phyloP scores from a whole-genome alignment of 2,113 vertebrate species.

The Xyliphius kryptos region DNA sequence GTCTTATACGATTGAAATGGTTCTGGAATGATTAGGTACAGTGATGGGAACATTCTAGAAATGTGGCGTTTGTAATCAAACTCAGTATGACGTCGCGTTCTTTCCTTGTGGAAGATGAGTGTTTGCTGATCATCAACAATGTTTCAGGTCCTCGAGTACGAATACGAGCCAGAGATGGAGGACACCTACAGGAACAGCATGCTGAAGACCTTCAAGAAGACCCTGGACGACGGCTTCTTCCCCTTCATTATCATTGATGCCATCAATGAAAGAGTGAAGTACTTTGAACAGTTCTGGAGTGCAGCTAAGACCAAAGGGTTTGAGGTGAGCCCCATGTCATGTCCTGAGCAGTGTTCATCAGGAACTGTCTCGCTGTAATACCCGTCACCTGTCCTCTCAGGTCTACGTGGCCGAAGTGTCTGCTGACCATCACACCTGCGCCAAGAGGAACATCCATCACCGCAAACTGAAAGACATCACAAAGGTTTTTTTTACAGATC shows the following conservation, averaged over 20 bases:
- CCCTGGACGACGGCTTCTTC: conserved; percentile 95
- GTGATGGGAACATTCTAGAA: no score
- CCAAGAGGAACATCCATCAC: conserved; percentile 91
- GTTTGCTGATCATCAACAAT: no score
- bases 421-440: conserved; percentile 87
- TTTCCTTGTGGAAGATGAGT: no score
- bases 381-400: no score
- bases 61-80: no score
- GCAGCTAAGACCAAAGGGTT: conserved; percentile 98
- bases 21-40: no score
- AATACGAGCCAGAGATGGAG: conserved; percentile 97
- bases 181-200: conserved; percentile 93
- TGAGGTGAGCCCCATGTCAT: conserved; percentile 71
- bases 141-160: conserved; percentile 86
- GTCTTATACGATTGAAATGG: no score
- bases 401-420: conserved; percentile 97
- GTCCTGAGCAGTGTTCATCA: no score
- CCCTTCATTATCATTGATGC: conserved; percentile 97
- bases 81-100: no score
- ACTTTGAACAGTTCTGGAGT: conserved; percentile 98
- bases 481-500: no score
- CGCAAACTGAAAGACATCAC: conserved; percentile 86
- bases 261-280: conserved; percentile 88
- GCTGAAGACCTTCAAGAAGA: conserved; percentile 98
- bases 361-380: no score